Percentiles rank a stretch among this genome's conserved stretches.
Conservation (phyloP, 1,140 invertebrate genomes). For the Mactra quadrangularis region DNA sequence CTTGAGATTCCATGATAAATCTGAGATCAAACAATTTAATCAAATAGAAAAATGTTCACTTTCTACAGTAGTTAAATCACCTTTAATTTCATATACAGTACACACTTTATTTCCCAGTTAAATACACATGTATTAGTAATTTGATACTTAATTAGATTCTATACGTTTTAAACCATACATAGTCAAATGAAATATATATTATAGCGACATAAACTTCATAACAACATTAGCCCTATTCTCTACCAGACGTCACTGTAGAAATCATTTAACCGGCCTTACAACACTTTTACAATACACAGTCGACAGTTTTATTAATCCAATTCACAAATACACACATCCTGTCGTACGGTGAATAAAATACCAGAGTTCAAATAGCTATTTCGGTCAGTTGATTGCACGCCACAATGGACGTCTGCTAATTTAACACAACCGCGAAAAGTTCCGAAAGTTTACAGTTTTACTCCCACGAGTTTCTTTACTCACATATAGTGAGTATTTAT, state of each 20-base stretch:
- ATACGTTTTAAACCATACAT: background rate
- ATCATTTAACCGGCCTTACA: background rate
- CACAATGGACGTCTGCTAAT: background rate
- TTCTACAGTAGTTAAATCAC: background rate
- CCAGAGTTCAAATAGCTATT: slow-evolving; percentile 1
- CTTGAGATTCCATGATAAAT: slow-evolving; percentile 24
- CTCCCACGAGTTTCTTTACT: slow-evolving; percentile 12
- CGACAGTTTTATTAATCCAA: slow-evolving; percentile 19
- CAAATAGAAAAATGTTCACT: background rate
- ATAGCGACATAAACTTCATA: too few relatives aligned
- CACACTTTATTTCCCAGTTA: background rate
- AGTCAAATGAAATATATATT: background rate
- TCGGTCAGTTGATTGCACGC: slow-evolving; percentile 20
- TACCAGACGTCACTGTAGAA: too few relatives aligned
- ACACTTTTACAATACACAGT: background rate
- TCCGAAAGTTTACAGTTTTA: slow-evolving; percentile 13
- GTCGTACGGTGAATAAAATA: slow-evolving; percentile 1
- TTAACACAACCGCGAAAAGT: background rate
- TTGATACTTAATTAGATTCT: background rate
- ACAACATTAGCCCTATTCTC: too few relatives aligned
- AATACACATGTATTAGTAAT: background rate
- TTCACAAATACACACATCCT: slow-evolving; percentile 33
- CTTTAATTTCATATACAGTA: background rate
- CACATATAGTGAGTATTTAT: slow-evolving; percentile 22
- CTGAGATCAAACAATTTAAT: background rate